Evolutionary conservation across 2,113 vertebrate species (phyloP).

Genomic region (Poecile atricapillus): DNA sequence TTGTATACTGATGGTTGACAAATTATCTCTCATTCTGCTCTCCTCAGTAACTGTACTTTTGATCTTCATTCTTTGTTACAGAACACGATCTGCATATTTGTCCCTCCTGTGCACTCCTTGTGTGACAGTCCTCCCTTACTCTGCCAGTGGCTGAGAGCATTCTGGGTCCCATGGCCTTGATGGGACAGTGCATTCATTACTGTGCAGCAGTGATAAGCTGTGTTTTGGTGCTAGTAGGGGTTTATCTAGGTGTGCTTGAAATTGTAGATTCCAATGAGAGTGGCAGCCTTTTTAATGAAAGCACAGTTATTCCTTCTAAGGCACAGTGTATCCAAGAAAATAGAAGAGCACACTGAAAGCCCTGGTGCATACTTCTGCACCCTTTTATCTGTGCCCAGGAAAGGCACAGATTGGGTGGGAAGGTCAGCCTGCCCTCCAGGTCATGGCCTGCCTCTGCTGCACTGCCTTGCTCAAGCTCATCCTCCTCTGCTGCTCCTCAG

Average conservation of each 20-base stretch:
- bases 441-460: background rate
- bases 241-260: background rate
- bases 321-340: fast-evolving
- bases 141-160: background rate
- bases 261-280: background rate
- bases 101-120: background rate
- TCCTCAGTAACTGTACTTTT: background rate
- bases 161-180: background rate
- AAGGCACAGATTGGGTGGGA: background rate
- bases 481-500: background rate
- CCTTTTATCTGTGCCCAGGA: background rate
- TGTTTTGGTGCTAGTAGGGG: background rate
- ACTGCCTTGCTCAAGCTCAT: background rate
- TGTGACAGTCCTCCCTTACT: background rate
- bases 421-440: background rate
- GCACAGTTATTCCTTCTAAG: background rate
- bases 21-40: background rate
- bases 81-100: background rate
- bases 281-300: background rate
- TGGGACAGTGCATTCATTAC: background rate
- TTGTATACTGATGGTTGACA: background rate
- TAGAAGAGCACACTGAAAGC: background rate
- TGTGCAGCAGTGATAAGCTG: background rate
- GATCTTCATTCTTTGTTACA: background rate
- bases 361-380: background rate